Percentiles rank a stretch among this genome's conserved stretches.
phyloP scores from a whole-genome alignment of 2,113 vertebrate genomes.

The Dasyprocta punctata region DNA sequence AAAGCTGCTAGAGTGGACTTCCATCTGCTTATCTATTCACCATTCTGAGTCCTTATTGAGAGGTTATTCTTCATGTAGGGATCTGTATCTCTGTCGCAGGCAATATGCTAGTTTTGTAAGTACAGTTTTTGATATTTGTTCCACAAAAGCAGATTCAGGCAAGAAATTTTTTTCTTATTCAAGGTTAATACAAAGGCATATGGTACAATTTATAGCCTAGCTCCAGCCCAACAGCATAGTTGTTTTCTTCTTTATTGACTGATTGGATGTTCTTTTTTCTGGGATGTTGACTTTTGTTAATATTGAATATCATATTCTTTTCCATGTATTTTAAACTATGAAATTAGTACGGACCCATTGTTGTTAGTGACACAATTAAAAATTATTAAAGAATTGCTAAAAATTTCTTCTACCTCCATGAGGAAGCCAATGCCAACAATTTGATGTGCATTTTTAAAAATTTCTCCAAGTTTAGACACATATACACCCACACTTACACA shows the following conservation, averaged over 20 bases:
- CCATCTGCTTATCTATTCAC: not conserved
- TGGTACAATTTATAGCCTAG: not conserved
- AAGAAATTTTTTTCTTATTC: not conserved
- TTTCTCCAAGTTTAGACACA: not conserved
- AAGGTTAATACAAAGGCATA: constrained; percentile 13
- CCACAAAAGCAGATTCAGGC: not conserved
- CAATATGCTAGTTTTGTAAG: not conserved
- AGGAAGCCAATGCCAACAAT: not conserved
- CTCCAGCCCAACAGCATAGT: not conserved
- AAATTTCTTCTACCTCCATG: not conserved
- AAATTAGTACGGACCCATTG: not conserved
- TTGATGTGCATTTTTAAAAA: not conserved
- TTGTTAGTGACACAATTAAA: not conserved
- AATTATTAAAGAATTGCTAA: not conserved
- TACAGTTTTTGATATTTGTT: not conserved
- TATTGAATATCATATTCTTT: constrained; percentile 24
- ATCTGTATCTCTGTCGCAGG: not conserved
- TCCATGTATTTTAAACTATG: constrained; percentile 27
- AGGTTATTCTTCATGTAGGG: not conserved
- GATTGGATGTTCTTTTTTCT: constrained; percentile 2
- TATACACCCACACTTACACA: not conserved
- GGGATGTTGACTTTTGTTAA: not conserved
- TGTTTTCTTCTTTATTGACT: not conserved
- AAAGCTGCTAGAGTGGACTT: not conserved
- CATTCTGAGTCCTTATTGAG: not conserved